phyloP scores from a whole-genome alignment of 2,888 invertebrate species.

The Ceriagrion tenellum region DNA sequence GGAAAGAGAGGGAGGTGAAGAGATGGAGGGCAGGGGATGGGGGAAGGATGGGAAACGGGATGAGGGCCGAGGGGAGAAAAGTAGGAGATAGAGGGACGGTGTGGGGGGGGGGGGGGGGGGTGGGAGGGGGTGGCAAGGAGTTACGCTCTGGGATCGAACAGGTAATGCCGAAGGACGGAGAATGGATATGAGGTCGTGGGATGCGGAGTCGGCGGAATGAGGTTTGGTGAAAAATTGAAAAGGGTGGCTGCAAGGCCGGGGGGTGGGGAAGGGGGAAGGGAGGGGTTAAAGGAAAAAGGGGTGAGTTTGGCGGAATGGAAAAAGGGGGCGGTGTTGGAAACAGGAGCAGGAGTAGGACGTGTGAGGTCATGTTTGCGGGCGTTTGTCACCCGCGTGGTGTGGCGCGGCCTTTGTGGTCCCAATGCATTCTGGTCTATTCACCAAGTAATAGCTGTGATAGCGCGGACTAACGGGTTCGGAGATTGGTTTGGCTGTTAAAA shows the following conservation, averaged over 20 bases:
- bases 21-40: neutral
- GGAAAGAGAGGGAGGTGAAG: too few relatives aligned
- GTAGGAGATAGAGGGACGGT: neutral
- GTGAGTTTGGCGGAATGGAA: neutral
- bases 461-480: slow-evolving; percentile 27
- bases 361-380: slow-evolving; percentile 39
- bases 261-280: neutral
- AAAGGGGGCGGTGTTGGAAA: neutral
- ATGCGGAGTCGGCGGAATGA: slow-evolving; percentile 25
- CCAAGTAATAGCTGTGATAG: slow-evolving; percentile 39
- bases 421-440: slow-evolving; percentile 39
- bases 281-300: neutral
- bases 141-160: slow-evolving; percentile 26
- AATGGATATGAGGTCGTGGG: slow-evolving; percentile 36
- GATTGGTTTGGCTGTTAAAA: slow-evolving; percentile 39
- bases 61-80: neutral
- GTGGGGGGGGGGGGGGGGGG: neutral
- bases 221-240: slow-evolving; percentile 36
- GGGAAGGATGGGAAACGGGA: neutral
- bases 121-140: neutral
- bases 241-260: neutral
- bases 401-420: slow-evolving; percentile 31
- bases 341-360: neutral
- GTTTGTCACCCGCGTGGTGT: slow-evolving; percentile 22
- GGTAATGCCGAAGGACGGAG: slow-evolving; percentile 22